Evolutionary conservation across 2,113 vertebrate species (phyloP).

Genomic region (Neogale vison): DNA sequence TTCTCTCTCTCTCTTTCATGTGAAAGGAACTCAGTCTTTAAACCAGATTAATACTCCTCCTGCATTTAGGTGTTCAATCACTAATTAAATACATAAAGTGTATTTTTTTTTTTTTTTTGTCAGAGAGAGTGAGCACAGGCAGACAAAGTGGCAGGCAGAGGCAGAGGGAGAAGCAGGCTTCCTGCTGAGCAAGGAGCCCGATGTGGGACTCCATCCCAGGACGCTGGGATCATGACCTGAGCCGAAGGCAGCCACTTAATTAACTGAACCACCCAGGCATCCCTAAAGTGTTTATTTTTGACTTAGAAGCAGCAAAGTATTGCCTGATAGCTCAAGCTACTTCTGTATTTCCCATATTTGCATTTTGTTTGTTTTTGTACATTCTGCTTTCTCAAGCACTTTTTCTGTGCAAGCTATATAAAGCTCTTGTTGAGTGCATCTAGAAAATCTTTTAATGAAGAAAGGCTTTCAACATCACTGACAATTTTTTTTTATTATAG

Average conservation of each 20-base stretch:
- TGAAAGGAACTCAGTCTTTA: conserved; percentile 47
- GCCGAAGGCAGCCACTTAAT: no score
- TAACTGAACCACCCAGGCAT: no score
- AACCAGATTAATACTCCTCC: conserved; percentile 65
- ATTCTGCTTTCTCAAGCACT: conserved; percentile 64
- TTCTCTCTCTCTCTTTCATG: conserved; percentile 23
- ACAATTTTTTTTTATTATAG: conserved; percentile 36
- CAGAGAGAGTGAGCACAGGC: no score
- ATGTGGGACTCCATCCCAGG: no score
- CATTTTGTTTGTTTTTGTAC: conserved; percentile 68
- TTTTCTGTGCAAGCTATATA: conserved; percentile 53
- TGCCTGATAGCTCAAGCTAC: conserved; percentile 51
- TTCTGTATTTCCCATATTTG: conserved; percentile 64
- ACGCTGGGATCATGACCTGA: no score
- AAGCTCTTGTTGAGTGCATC: conserved; percentile 48
- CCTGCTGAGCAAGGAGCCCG: no score
- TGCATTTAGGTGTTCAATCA: conserved; percentile 43
- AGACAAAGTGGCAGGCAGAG: no score
- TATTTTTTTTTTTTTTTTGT: background rate
- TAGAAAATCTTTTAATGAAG: conserved; percentile 71
- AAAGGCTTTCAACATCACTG: conserved; percentile 59
- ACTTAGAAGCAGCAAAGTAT: conserved; percentile 57
- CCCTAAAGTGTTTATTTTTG: conserved; percentile 14
- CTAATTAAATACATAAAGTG: conserved; percentile 71
- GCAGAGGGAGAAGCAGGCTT: no score